These are phyloP conservation scores for Styela plicata DNA, from an alignment of 23 tunicate genomes.

Conservation along the genomic window DNA sequence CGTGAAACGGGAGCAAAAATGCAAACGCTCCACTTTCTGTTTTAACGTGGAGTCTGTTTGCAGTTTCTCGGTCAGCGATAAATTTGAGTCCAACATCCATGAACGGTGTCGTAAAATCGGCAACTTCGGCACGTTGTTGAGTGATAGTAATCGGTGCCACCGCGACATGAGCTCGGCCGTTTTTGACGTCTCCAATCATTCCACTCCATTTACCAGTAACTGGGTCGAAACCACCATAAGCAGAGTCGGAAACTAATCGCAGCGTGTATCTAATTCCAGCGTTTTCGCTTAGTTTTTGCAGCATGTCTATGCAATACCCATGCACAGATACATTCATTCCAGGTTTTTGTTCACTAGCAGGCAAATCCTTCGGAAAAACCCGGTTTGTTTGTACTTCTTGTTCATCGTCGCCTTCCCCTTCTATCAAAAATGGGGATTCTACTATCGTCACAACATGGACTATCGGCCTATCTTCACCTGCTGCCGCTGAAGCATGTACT, in stretches of 20 bases:
- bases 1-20: constrained; percentile 58
- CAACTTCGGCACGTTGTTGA: constrained; percentile 38
- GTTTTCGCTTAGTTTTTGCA: constrained; percentile 42
- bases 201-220: constrained; percentile 64
- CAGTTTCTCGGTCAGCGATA: constrained; percentile 19
- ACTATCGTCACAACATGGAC: constrained; percentile 57
- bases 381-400: constrained; percentile 8
- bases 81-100: constrained; percentile 65
- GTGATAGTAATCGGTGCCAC: constrained; percentile 77
- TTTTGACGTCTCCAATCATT: constrained; percentile 61
- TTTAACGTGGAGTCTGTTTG: not conserved
- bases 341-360: not conserved
- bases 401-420: not conserved
- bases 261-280: constrained; percentile 54
- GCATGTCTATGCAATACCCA: constrained; percentile 81
- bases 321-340: constrained; percentile 30
- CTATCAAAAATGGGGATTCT: constrained; percentile 66
- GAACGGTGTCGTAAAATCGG: constrained; percentile 57
- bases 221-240: constrained; percentile 51
- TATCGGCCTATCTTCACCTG: constrained; percentile 4
- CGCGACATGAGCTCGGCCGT: constrained; percentile 52
- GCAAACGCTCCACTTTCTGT: constrained; percentile 51
- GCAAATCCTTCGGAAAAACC: not conserved
- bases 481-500: not conserved
- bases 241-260: constrained; percentile 61